phyloP scores from a whole-genome alignment of 2,888 invertebrate genomes.

The Atethmia centrago region DNA sequence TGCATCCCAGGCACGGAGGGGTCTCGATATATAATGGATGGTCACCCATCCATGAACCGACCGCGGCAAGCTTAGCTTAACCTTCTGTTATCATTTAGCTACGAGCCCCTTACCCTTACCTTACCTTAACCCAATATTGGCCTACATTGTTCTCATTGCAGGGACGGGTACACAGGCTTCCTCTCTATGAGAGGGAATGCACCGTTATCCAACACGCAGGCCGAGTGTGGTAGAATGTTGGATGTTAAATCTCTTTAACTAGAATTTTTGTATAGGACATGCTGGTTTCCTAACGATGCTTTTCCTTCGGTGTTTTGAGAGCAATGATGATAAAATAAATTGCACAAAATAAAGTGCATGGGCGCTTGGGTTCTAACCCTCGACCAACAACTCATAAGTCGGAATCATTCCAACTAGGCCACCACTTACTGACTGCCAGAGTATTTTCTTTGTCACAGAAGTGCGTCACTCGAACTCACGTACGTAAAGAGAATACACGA shows the following conservation, averaged over 20 bases:
- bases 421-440: background rate
- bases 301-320: background rate
- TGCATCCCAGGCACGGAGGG: no score
- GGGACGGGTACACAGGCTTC: background rate
- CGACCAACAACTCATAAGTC: background rate
- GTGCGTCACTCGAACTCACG: slow-evolving; percentile 11
- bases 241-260: no score
- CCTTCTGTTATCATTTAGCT: no score
- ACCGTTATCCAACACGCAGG: background rate
- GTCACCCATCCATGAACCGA: no score
- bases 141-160: no score
- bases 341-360: background rate
- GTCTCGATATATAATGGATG: no score
- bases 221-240: no score
- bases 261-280: no score
- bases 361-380: background rate
- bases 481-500: slow-evolving; percentile 4
- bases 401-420: background rate
- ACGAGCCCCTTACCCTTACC: no score
- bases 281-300: background rate
- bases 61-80: no score
- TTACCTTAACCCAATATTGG: no score
- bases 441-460: slow-evolving; percentile 13
- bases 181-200: no score
- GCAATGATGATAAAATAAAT: background rate